phyloP scores from a whole-genome alignment of 2,888 invertebrate species.

The Cenopis cana region DNA sequence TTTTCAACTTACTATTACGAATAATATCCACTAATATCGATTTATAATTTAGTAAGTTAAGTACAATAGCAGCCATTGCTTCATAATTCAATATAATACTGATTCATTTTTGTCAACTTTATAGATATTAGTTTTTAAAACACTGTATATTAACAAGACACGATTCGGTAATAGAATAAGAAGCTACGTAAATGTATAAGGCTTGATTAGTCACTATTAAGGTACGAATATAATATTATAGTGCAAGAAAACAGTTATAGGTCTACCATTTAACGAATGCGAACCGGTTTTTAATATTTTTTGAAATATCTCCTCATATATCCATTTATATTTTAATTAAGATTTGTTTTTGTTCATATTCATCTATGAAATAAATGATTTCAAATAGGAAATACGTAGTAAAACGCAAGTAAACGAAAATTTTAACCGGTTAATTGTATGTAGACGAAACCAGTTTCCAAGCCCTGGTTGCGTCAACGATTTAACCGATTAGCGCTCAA shows the following conservation, averaged over 20 bases:
- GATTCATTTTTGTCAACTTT: slow-evolving; percentile 49
- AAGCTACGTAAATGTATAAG: slow-evolving; percentile 17
- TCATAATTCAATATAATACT: slow-evolving; percentile 55
- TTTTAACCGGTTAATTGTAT: too few relatives aligned
- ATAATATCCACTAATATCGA: slow-evolving; percentile 42
- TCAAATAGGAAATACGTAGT: too few relatives aligned
- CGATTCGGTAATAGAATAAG: slow-evolving; percentile 6
- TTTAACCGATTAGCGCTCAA: too few relatives aligned
- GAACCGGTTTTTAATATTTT: too few relatives aligned
- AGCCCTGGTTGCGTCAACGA: too few relatives aligned
- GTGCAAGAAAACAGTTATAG: slow-evolving; percentile 44
- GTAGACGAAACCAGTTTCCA: too few relatives aligned
- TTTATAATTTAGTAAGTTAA: slow-evolving; percentile 45
- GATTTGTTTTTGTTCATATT: too few relatives aligned
- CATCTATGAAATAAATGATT: too few relatives aligned
- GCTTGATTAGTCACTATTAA: slow-evolving; percentile 19
- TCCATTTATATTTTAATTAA: too few relatives aligned
- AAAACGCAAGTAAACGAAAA: too few relatives aligned
- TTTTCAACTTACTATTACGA: slow-evolving; percentile 37
- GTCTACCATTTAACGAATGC: neutral
- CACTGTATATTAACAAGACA: slow-evolving; percentile 30
- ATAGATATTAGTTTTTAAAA: slow-evolving; percentile 19
- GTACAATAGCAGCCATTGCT: slow-evolving; percentile 46
- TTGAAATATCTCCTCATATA: too few relatives aligned
- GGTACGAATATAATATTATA: slow-evolving; percentile 32